Conservation (phyloP, 2,797 vertebrate genomes). For the Microctenopoma stevenorrisi region DNA sequence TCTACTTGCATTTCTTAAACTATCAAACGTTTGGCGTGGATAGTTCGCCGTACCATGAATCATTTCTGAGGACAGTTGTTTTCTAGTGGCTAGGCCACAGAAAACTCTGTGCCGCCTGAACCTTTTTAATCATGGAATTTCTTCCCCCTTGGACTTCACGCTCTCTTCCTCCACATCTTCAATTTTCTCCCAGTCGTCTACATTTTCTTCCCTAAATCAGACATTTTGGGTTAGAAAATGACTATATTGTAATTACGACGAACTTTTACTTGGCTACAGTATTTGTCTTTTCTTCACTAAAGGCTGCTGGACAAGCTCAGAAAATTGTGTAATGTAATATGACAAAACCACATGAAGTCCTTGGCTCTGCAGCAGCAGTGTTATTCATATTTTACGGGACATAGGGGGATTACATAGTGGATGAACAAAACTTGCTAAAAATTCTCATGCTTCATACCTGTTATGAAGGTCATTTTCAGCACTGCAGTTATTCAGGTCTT, state of each 20-base stretch:
- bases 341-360: slow-evolving; percentile 74
- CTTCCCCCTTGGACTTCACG: slow-evolving; percentile 78
- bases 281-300: slow-evolving; percentile 61
- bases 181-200: slow-evolving; percentile 77
- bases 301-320: slow-evolving; percentile 64
- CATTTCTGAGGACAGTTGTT: slow-evolving; percentile 71
- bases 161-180: slow-evolving; percentile 81
- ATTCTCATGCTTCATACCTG: slow-evolving; percentile 77
- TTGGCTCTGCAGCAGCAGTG: slow-evolving; percentile 64
- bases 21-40: slow-evolving; percentile 55
- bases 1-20: slow-evolving; percentile 55
- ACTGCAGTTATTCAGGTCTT: slow-evolving; percentile 51
- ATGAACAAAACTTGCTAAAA: slow-evolving; percentile 55
- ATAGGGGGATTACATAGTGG: slow-evolving; percentile 57
- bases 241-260: slow-evolving; percentile 77
- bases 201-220: slow-evolving; percentile 82
- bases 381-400: slow-evolving; percentile 76
- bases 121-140: slow-evolving; percentile 77
- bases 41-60: slow-evolving; percentile 64
- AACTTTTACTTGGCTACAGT: slow-evolving; percentile 76
- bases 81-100: slow-evolving; percentile 67
- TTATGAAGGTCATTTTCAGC: slow-evolving; percentile 48
- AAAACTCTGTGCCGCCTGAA: slow-evolving; percentile 64
- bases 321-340: slow-evolving; percentile 79
- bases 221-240: slow-evolving; percentile 76